A percentile compares a stretch with the other conserved stretches of the same genome.
phyloP scores from a whole-genome alignment of 2,888 invertebrate genomes.

The Anoncus sp. region DNA sequence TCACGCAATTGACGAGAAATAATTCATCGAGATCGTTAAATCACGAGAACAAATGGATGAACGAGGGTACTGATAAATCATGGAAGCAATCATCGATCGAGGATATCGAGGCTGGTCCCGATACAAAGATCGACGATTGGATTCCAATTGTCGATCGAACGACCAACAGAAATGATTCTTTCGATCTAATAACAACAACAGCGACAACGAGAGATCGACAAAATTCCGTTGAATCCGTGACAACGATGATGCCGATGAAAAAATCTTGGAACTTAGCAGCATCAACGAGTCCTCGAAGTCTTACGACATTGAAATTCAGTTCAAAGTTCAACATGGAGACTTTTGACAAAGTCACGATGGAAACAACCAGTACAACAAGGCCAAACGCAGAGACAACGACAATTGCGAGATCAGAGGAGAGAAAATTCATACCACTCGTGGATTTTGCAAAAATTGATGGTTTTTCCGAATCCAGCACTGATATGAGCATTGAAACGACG shows the following conservation, averaged over 20 bases:
- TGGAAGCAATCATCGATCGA: slow-evolving; percentile 70
- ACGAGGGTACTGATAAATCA: slow-evolving; percentile 66
- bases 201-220: slow-evolving; percentile 27
- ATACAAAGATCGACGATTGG: slow-evolving; percentile 77
- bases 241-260: not conserved
- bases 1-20: too few relatives aligned
- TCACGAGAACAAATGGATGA: slow-evolving; percentile 71
- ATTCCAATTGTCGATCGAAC: slow-evolving; percentile 68
- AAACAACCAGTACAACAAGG: not conserved
- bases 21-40: slow-evolving; percentile 47
- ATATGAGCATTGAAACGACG: slow-evolving; percentile 38
- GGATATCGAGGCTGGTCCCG: slow-evolving; percentile 64
- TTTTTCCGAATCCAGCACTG: slow-evolving; percentile 57
- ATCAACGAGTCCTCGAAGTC: slow-evolving; percentile 15
- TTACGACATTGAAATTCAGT: too few relatives aligned
- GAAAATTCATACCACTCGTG: slow-evolving; percentile 78
- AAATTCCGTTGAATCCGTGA: slow-evolving; percentile 6
- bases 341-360: not conserved
- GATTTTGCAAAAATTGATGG: slow-evolving; percentile 67
- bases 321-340: not conserved
- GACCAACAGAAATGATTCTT: not conserved
- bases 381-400: not conserved
- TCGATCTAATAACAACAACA: slow-evolving; percentile 24
- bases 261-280: slow-evolving; percentile 8
- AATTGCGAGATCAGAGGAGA: slow-evolving; percentile 57